Conservation (phyloP, 2,888 invertebrate genomes). For the Nematopogon swammerdamellus region DNA sequence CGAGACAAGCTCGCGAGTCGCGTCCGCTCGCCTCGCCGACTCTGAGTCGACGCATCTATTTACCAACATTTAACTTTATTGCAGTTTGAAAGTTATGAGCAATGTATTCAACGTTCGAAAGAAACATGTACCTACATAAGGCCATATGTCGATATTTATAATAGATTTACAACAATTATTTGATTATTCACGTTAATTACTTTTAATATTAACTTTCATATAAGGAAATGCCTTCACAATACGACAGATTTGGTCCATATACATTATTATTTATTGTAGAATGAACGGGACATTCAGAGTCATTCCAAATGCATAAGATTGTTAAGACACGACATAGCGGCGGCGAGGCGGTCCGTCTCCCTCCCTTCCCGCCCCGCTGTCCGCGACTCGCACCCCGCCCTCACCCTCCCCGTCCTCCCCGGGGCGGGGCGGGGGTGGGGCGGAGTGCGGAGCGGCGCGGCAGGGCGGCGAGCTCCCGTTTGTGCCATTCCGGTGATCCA, state of each 20-base stretch:
- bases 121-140: conserved; percentile 55
- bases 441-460: too few relatives aligned
- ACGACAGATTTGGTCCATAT: conserved; percentile 55
- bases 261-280: conserved; percentile 48
- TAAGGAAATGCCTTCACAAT: conserved; percentile 50
- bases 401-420: not conserved
- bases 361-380: not conserved
- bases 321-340: not conserved
- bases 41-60: not conserved
- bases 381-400: conserved; percentile 41
- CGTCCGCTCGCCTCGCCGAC: too few relatives aligned
- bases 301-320: not conserved
- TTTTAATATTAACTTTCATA: conserved; percentile 33
- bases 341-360: not conserved
- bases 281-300: conserved; percentile 12
- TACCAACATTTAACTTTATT: not conserved
- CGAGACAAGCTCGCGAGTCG: too few relatives aligned
- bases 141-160: conserved; percentile 48
- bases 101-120: conserved; percentile 33
- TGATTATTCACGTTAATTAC: conserved; percentile 49
- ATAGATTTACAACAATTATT: conserved; percentile 53
- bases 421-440: not conserved
- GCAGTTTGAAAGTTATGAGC: conserved; percentile 21
- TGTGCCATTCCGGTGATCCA: not conserved
- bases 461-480: too few relatives aligned